These are phyloP conservation scores for Diglossa cyanea DNA, from an alignment of 2,797 vertebrate genomes.

Conservation along the genomic window DNA sequence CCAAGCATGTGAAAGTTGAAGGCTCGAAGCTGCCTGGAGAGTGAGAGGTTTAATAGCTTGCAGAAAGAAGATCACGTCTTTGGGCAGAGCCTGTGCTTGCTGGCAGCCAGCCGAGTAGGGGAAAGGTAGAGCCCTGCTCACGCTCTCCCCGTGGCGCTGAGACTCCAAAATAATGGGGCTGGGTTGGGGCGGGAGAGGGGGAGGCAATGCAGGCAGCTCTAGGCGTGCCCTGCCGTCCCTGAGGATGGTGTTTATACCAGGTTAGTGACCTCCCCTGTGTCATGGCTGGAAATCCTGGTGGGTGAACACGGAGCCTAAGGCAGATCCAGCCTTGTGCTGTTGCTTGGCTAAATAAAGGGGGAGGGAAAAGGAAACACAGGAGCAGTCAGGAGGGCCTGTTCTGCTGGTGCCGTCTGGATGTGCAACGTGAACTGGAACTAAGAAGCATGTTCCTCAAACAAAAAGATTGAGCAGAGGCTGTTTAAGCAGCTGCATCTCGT, in stretches of 20 bases:
- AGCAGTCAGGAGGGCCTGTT: background rate
- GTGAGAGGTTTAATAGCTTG: constrained; percentile 63
- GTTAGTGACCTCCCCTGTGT: background rate
- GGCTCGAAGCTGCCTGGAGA: constrained; percentile 13
- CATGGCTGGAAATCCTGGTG: background rate
- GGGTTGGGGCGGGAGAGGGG: background rate
- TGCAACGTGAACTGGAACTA: constrained; percentile 18
- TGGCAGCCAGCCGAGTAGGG: constrained; percentile 78
- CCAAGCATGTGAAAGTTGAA: constrained; percentile 75
- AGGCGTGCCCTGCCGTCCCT: background rate
- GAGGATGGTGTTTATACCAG: background rate
- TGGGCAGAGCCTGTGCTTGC: background rate
- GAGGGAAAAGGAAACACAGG: constrained; percentile 1
- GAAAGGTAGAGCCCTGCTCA: constrained; percentile 67
- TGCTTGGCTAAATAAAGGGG: background rate
- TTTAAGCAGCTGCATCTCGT: background rate
- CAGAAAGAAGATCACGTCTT: constrained; percentile 45
- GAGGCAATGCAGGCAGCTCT: background rate
- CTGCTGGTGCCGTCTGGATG: background rate
- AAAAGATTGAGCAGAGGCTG: background rate
- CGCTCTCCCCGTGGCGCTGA: background rate
- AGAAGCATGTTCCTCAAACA: background rate
- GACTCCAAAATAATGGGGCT: constrained; percentile 37
- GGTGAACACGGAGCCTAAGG: background rate
- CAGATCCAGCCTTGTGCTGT: background rate